Evolutionary conservation across 2,113 vertebrate genomes (phyloP), one percentile per base, ranked within the genome.

Genomic region (Spilogale gracilis): DNA sequence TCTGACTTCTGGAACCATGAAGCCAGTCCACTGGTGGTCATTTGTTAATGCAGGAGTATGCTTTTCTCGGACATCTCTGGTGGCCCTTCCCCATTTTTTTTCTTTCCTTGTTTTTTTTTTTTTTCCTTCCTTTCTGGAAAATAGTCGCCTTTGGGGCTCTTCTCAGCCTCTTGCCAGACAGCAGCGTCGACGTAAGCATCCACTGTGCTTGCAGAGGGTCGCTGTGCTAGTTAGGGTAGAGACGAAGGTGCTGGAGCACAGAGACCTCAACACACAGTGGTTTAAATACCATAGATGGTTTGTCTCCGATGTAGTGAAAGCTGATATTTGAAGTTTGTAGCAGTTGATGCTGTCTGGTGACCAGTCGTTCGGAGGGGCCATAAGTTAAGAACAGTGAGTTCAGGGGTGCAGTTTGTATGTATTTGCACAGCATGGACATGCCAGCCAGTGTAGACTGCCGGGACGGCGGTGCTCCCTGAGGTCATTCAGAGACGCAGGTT

Each of bases 1-100:
- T 65, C 43, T 17, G 54, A 13, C 7, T 17, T 32, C 9, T 4
- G 52, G 45, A 16, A 20, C n/a, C 21, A 17, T 74, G 52, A 43
- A 74, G n/a, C 63, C 11, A 0, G 8, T 30, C 74, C 2, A 3
- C 10, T 43, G 7, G 11, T 1, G 13, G 10, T 9, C 43, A 3
- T 56, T 87, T 67, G 21, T 92, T 38, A 58, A 2, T 27, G 52
- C 18, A 23, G 56, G 16, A 18, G 8, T 52, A 32, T 2, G 4
- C 52, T 74, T 17, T 61, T 13, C 16, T 50, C 6, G 0, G 56
- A 4, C 21, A 10, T 5, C 18, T 63, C 54, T 45, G n/a, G 79
- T 1, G 23, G 45, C 38, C 6, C 17, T 9, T 2, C 43, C 17
- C 30, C 48, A 27, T 16, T 85, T 27, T n/a, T 18, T 25, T 43